Conservation (phyloP, 2,888 invertebrate species). For the Ichneumoninae sp. region DNA sequence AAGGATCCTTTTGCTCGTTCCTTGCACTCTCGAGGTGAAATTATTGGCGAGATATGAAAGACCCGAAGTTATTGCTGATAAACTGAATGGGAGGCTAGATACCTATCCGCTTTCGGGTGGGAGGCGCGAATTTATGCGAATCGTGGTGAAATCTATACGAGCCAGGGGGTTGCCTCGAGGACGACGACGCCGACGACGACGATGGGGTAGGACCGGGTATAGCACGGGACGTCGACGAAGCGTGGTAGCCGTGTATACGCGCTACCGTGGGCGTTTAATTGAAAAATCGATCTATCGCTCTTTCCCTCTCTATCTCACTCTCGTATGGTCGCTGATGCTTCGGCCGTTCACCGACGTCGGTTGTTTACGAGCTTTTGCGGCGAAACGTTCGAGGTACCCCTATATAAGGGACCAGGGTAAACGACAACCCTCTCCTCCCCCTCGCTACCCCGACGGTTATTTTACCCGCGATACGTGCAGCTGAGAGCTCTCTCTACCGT, state of each 20-base stretch:
- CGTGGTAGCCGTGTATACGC: constrained; percentile 19
- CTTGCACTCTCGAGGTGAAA: constrained; percentile 75
- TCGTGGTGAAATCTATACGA: constrained; percentile 65
- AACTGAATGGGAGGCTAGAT: constrained; percentile 74
- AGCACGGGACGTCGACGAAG: constrained; percentile 38
- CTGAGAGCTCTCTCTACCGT: constrained; percentile 25
- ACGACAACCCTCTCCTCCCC: constrained; percentile 48
- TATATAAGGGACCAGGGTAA: constrained; percentile 58
- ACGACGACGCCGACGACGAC: constrained; percentile 47
- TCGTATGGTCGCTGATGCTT: constrained; percentile 47
- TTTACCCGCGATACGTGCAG: constrained; percentile 32
- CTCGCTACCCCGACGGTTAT: constrained; percentile 7
- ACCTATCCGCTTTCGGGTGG: constrained; percentile 50
- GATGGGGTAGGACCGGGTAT: constrained; percentile 46
- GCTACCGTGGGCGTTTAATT: constrained; percentile 61
- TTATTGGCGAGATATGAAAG: constrained; percentile 82
- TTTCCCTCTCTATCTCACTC: constrained; percentile 50
- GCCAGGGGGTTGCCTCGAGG: constrained; percentile 23
- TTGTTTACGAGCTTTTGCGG: constrained; percentile 65
- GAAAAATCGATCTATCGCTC: constrained; percentile 67
- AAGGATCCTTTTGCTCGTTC: constrained; percentile 63
- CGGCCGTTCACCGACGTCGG: constrained; percentile 43
- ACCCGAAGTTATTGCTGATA: constrained; percentile 81
- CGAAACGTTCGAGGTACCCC: constrained; percentile 45
- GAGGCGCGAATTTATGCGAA: constrained; percentile 67